Base-by-base conservation (phyloP, 2,113 vertebrate species). In the Rhombomys opimus region DNA sequence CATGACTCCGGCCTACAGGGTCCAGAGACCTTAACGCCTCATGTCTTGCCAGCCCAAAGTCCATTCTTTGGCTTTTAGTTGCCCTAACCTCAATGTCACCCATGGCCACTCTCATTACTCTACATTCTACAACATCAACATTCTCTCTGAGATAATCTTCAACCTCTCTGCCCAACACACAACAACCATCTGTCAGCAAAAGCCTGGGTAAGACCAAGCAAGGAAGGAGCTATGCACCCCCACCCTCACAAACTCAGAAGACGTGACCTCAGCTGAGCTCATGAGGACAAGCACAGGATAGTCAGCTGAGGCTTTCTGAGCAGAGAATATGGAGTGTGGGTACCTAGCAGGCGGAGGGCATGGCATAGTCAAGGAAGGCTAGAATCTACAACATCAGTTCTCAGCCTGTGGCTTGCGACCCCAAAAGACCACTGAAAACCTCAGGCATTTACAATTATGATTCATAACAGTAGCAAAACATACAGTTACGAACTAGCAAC, bases 131-230 rank as follows among this genome's bases (percentile, higher is more conserved):
- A 95, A 84, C 95, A 97, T 91, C 92, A 95, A 94, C 93, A 91
- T 97, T 96, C 90, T 87, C 88, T 38, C 81, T 8, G 77, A 91
- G 96, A 81, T 97, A 95, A 98, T 96, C 90, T 98, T 97, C 92
- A 97, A 98, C 92, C 90, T 81, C 76, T 95, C 77, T 82, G 73
- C 67, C 77, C 95, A 90, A 89, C 50, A 94, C 41, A 95, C 67
- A 91, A 84, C 88, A 63, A 27, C 73, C 38, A 91, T n/a, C 73
- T 78, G 78, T 97, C 94, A 97, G 95, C 96, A 98, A 91, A 97
- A 95, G 94, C 89, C 92, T 41, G 50, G 35, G 72, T 41, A 91
- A 41, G 77, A 94, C 77, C 38, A 70, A 65, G 61, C 77, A 59
- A 73, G 67, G 87, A 70, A 46, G 2, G 76, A 77, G 76, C 75